Evolutionary conservation across 92 coral and sea anemone species (phyloP).

Genomic region (Scolanthus callimorphus): DNA sequence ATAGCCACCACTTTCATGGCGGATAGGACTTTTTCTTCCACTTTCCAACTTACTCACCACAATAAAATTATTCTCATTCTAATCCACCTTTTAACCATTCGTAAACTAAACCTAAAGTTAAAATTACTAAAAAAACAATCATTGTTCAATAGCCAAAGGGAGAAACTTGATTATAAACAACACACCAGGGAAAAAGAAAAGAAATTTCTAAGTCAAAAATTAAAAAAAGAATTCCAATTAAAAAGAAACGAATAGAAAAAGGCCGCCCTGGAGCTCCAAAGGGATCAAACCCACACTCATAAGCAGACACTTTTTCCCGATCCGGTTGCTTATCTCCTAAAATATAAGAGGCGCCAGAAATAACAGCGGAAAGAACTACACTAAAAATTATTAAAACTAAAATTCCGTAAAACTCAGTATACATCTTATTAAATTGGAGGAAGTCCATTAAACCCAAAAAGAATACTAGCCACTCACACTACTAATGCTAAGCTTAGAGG

Average conservation of each 20-base stretch:
- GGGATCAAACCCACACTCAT: conserved; percentile 78
- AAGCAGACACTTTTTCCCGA: conserved; percentile 75
- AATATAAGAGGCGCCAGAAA: conserved; percentile 69
- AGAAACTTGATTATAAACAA: conserved; percentile 57
- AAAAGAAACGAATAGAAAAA: conserved; percentile 72
- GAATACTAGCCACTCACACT: conserved; percentile 60
- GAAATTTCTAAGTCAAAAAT: conserved; percentile 75
- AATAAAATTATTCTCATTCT: conserved; percentile 57
- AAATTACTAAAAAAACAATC: no score
- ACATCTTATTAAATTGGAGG: conserved; percentile 60
- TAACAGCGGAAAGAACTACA: conserved; percentile 62
- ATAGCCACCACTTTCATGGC: conserved; percentile 52
- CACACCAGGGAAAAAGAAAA: conserved; percentile 67
- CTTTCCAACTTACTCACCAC: conserved; percentile 59
- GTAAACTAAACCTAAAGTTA: no score
- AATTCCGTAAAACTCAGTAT: conserved; percentile 37
- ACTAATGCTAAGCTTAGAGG: conserved; percentile 74
- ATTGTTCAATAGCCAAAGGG: no score
- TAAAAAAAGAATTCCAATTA: conserved; percentile 66
- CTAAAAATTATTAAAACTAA: conserved; percentile 63
- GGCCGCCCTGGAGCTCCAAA: conserved; percentile 68
- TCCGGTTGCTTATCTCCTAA: conserved; percentile 74
- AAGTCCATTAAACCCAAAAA: conserved; percentile 64
- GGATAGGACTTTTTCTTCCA: conserved; percentile 79
- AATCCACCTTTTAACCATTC: conserved; percentile 71